These are phyloP conservation scores for Andrena bucephala DNA, from an alignment of 2,888 invertebrate species.

Conservation along the genomic window DNA sequence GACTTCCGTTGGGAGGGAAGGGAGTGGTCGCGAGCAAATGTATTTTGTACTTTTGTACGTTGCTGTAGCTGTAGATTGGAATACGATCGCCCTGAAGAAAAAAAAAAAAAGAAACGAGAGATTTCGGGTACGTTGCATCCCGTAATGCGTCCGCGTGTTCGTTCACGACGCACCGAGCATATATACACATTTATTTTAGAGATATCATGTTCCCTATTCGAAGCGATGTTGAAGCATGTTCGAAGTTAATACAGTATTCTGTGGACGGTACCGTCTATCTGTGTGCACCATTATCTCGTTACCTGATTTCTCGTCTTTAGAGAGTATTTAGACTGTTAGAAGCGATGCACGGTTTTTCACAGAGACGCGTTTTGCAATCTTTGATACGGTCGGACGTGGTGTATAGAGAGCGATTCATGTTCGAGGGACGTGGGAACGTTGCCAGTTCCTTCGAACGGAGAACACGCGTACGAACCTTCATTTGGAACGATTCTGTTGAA, in stretches of 20 bases:
- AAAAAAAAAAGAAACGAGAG: constrained; percentile 15
- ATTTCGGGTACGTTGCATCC: constrained; percentile 52
- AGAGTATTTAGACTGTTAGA: constrained; percentile 44
- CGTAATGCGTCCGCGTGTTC: constrained; percentile 48
- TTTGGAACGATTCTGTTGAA: constrained; percentile 17
- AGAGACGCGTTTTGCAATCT: constrained; percentile 3
- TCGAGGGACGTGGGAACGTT: background rate
- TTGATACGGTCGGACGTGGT: background rate
- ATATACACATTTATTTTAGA: constrained; percentile 15
- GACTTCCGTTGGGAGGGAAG: background rate
- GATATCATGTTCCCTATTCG: constrained; percentile 38
- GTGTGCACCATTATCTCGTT: constrained; percentile 64
- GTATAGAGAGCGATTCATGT: background rate
- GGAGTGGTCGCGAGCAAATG: constrained; percentile 38
- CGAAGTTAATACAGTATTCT: constrained; percentile 66
- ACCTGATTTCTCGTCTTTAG: constrained; percentile 59
- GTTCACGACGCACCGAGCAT: constrained; percentile 35
- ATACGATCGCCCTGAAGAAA: constrained; percentile 63
- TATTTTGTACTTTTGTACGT: constrained; percentile 74
- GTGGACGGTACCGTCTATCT: constrained; percentile 56
- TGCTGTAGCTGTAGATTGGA: constrained; percentile 60
- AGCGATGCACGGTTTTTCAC: background rate
- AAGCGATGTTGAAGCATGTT: constrained; percentile 47
- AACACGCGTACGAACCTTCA: constrained; percentile 37
- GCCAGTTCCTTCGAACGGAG: background rate